Conservation (phyloP, 2,797 vertebrate species). For the Sebastes wilsoni region DNA sequence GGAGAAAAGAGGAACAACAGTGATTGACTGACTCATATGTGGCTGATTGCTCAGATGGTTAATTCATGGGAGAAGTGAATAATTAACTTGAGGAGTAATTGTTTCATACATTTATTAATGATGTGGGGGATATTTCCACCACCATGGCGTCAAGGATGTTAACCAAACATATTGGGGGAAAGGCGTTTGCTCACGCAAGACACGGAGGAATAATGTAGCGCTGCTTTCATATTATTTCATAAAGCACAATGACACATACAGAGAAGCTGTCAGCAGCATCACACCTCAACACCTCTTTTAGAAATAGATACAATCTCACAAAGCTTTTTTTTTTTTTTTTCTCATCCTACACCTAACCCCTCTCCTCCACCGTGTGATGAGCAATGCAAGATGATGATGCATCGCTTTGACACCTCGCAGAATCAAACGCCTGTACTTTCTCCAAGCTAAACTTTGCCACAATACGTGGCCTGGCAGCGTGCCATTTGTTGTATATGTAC, state of each 20-base stretch:
- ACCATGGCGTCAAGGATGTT: not conserved
- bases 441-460: constrained; percentile 48
- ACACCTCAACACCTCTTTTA: constrained; percentile 44
- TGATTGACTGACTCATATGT: constrained; percentile 58
- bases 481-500: constrained; percentile 31
- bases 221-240: not conserved
- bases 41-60: constrained; percentile 58
- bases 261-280: constrained; percentile 16
- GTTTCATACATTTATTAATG: constrained; percentile 58
- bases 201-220: not conserved
- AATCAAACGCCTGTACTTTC: constrained; percentile 29
- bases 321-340: not conserved
- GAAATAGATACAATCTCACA: constrained; percentile 53
- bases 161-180: not conserved
- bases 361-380: constrained; percentile 49
- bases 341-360: constrained; percentile 48
- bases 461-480: constrained; percentile 24
- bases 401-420: constrained; percentile 25
- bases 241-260: not conserved
- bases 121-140: not conserved
- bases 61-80: constrained; percentile 67
- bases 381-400: constrained; percentile 44
- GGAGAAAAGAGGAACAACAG: constrained; percentile 43
- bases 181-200: not conserved
- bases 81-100: constrained; percentile 65